Conservation (phyloP, 2,797 vertebrate genomes). For the Miichthys miiuy region DNA sequence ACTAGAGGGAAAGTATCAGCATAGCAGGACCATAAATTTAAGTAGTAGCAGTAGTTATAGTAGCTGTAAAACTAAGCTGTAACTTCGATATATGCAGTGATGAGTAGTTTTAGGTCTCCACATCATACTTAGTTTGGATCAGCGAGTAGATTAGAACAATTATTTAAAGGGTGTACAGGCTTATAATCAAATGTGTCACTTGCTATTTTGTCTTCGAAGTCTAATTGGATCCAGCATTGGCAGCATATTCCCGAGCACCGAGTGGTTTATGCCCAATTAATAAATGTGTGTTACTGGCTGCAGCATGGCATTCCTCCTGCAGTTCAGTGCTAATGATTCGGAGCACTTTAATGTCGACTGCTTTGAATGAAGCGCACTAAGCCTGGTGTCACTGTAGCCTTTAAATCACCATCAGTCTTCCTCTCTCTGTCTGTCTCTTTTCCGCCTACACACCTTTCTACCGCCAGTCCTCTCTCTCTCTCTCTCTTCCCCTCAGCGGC, state of each 20-base stretch:
- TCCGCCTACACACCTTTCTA: constrained; percentile 56
- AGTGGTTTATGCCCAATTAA: constrained; percentile 78
- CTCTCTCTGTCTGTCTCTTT: constrained; percentile 35
- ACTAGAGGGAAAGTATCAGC: background rate
- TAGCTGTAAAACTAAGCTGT: constrained; percentile 2
- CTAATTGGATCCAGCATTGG: constrained; percentile 71
- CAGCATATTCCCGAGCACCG: constrained; percentile 57
- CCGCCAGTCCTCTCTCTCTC: constrained; percentile 33
- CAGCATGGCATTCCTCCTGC: constrained; percentile 64
- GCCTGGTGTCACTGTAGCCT: constrained; percentile 66
- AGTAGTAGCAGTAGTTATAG: background rate
- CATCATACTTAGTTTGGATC: constrained; percentile 31
- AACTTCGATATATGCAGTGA: constrained; percentile 2
- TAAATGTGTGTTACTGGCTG: constrained; percentile 67
- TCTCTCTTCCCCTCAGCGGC: constrained; percentile 21
- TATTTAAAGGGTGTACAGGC: constrained; percentile 46
- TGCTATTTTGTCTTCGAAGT: constrained; percentile 65
- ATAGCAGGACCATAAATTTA: constrained; percentile 1
- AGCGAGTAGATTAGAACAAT: constrained; percentile 53
- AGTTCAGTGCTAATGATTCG: constrained; percentile 76
- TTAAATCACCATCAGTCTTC: constrained; percentile 72
- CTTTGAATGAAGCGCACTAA: constrained; percentile 72
- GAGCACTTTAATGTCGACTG: constrained; percentile 75
- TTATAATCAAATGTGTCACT: constrained; percentile 63
- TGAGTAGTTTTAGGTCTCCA: constrained; percentile 25